A percentile compares a stretch with the other conserved stretches of the same genome.
Conservation (phyloP, 2,113 vertebrate species). For the Hemiscyllium ocellatum region DNA sequence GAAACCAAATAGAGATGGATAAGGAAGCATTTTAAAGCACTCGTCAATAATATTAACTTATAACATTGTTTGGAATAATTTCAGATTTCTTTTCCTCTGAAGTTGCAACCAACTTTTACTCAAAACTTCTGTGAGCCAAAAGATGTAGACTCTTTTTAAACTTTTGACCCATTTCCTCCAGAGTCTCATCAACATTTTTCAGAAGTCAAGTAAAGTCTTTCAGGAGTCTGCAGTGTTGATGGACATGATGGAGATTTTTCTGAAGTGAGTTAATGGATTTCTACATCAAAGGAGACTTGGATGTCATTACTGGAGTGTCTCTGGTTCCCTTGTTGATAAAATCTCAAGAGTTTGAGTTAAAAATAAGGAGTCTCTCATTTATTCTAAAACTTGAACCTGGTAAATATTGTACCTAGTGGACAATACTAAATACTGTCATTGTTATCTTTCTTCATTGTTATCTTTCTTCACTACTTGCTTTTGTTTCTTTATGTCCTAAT, state of each 20-base stretch:
- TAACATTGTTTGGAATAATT: neutral
- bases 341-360: constrained; percentile 13
- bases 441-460: neutral
- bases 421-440: neutral
- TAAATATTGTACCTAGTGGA: neutral
- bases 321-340: neutral
- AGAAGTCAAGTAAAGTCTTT: constrained; percentile 17
- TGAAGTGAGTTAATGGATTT: neutral
- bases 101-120: neutral
- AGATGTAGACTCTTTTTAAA: neutral
- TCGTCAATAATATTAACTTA: neutral
- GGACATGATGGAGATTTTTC: constrained; percentile 13
- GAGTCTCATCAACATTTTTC: neutral
- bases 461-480: neutral
- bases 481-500: neutral
- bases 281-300: neutral
- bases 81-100: neutral
- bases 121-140: neutral
- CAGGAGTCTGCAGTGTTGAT: constrained; percentile 11
- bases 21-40: neutral
- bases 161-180: constrained; percentile 17
- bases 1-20: neutral
- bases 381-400: constrained; percentile 1
- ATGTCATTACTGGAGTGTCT: constrained; percentile 1
- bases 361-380: constrained; percentile 1